phyloP scores from a whole-genome alignment of 2,113 vertebrate genomes.

The Centrocercus urophasianus region DNA sequence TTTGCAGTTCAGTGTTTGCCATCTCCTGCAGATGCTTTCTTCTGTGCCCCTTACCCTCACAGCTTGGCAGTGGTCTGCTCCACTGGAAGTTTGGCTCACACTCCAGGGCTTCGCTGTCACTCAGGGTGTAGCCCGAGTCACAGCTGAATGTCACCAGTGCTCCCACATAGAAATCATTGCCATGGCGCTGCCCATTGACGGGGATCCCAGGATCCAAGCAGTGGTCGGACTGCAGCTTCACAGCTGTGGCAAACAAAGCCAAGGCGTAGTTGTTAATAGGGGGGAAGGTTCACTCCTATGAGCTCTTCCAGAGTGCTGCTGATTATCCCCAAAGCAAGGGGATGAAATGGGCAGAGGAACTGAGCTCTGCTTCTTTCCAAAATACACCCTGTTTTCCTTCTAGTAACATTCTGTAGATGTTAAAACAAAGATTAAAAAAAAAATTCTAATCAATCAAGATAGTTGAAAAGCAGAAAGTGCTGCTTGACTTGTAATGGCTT shows the following conservation, averaged over 20 bases:
- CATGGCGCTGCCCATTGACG: conserved; percentile 93
- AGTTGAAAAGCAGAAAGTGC: neutral
- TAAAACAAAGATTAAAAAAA: neutral
- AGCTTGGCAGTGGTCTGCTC: conserved; percentile 95
- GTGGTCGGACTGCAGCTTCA: conserved; percentile 95
- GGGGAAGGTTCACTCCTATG: rapidly evolving
- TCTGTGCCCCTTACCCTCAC: conserved; percentile 83
- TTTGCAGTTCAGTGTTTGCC: rapidly evolving
- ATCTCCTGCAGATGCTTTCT: neutral
- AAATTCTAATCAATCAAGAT: neutral
- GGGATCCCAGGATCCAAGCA: conserved; percentile 97
- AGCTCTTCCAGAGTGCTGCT: rapidly evolving
- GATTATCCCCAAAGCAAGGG: neutral
- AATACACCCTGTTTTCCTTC: neutral
- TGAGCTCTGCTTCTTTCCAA: neutral
- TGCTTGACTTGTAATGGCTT: neutral
- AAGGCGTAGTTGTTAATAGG: rapidly evolving
- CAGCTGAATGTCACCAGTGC: conserved; percentile 95
- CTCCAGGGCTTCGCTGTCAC: conserved; percentile 88
- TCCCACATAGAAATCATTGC: conserved; percentile 96
- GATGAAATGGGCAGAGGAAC: neutral
- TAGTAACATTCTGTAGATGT: neutral
- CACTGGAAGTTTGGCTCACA: conserved; percentile 98
- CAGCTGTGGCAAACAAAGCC: conserved; percentile 77
- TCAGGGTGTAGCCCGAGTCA: conserved; percentile 92